Evolutionary conservation across 2,797 vertebrate genomes (phyloP).

Genomic region (Chelidonichthys spinosus): DNA sequence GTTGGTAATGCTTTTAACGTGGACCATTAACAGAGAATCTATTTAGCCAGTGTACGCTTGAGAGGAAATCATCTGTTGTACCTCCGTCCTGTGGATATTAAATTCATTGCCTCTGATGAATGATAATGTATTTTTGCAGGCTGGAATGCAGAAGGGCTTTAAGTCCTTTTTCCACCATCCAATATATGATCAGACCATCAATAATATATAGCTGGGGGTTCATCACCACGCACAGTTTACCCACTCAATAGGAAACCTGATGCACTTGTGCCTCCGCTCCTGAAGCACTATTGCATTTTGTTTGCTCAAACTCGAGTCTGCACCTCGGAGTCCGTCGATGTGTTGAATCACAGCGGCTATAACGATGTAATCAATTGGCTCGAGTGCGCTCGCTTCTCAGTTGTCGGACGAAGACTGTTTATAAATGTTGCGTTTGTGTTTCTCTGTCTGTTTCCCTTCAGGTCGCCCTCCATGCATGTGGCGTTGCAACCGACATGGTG

Average conservation of each 20-base stretch:
- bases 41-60: slow-evolving; percentile 27
- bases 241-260: slow-evolving; percentile 54
- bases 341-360: slow-evolving; percentile 54
- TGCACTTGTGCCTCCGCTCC: slow-evolving; percentile 58
- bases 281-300: slow-evolving; percentile 60
- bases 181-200: slow-evolving; percentile 50
- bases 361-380: slow-evolving; percentile 57
- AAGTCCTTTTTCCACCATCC: slow-evolving; percentile 38
- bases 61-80: slow-evolving; percentile 42
- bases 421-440: slow-evolving; percentile 4
- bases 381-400: slow-evolving; percentile 13
- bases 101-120: slow-evolving; percentile 32
- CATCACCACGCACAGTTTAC: slow-evolving; percentile 70
- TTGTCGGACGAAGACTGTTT: background rate
- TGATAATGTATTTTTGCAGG: slow-evolving; percentile 24
- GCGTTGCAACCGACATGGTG: slow-evolving; percentile 98
- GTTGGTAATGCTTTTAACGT: slow-evolving; percentile 51
- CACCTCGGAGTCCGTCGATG: slow-evolving; percentile 44
- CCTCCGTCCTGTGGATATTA: slow-evolving; percentile 24
- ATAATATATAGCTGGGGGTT: slow-evolving; percentile 67
- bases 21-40: slow-evolving; percentile 51
- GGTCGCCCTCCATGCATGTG: slow-evolving; percentile 97
- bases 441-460: slow-evolving; percentile 54
- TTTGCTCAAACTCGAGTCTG: slow-evolving; percentile 40
- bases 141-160: slow-evolving; percentile 17